Conservation (phyloP, 2,888 invertebrate genomes). For the Hirtodrosophila cameraria region DNA sequence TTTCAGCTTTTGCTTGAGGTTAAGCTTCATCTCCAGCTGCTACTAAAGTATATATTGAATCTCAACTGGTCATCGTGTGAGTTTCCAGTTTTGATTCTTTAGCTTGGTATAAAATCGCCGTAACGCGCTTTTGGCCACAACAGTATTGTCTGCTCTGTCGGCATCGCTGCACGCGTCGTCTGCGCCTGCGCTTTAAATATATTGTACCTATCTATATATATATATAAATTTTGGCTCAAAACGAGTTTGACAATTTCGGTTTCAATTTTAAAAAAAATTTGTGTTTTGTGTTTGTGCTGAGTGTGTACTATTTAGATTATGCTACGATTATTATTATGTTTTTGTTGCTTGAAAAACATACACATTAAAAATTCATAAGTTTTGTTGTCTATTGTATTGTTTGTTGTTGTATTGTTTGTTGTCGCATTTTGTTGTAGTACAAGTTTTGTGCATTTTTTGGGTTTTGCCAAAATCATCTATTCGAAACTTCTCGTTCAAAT, state of each 20-base stretch:
- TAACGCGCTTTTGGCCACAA: constrained; percentile 63
- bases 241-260: constrained; percentile 58
- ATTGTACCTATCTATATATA: constrained; percentile 23
- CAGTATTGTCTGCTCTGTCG: constrained; percentile 73
- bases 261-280: constrained; percentile 22
- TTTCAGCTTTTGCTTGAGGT: constrained; percentile 22
- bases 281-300: constrained; percentile 40
- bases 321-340: constrained; percentile 40
- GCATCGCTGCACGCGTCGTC: constrained; percentile 57
- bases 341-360: constrained; percentile 34
- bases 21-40: constrained; percentile 24
- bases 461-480: constrained; percentile 16
- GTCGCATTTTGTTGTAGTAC: no score
- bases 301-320: constrained; percentile 67
- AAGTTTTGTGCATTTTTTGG: constrained; percentile 25
- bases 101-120: constrained; percentile 69
- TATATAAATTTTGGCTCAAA: constrained; percentile 26
- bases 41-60: constrained; percentile 23
- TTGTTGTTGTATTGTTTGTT: constrained; percentile 18
- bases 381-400: constrained; percentile 23
- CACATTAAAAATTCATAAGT: constrained; percentile 62
- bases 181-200: constrained; percentile 4
- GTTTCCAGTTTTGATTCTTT: constrained; percentile 72
- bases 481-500: constrained; percentile 24
- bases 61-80: constrained; percentile 7